Base-by-base conservation (phyloP, 2,113 vertebrate genomes). In the Scopus umbretta region DNA sequence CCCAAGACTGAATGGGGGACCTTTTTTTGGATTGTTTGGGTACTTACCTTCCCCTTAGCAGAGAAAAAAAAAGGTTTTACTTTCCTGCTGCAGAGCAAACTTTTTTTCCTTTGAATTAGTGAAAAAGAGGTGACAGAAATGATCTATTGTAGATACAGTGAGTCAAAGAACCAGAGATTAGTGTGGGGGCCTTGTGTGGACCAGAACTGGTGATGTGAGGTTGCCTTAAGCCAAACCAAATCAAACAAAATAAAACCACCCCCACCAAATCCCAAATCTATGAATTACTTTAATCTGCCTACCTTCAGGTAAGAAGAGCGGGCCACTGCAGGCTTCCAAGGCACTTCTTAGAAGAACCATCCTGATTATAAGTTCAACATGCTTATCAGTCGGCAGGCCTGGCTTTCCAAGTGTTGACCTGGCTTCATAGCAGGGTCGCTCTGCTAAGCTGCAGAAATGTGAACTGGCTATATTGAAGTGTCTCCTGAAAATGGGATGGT, bases 241-340 rank as follows among this genome's bases (percentile, higher is more conserved):
- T 21, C 16, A 25, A 66, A 38, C 40, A 17, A 55, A 81, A 16
- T 29, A 32, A 79, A 82, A 18, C 50, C 62, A 14, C 1, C 3
- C 27, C 29, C 25, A 23, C 13, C 0, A 0, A 80, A 11, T 16
- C 22, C 49, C 17, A 47, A 61, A 72, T 59, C 20, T 43, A 47
- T 5, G 0, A 94, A 27, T 23, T 67, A 17, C 22, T 47, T 59
- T 66, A 13, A 50, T 62, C 58, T 71, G 25, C 14, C 27, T 25
- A 4, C 34, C 15, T 86, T 79, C 29, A 63, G n/a, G 5, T 58
- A 80, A 59, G 61, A 71, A 71, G 26, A 27, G 10, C 43, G 42
- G 56, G 6, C n/a, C 25, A 55, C 61, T 32, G 10, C 17, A 71
- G 66, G 25, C 9, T 82, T 90, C 62, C 47, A 66, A 5, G 6